Evolutionary conservation across 35 echinoderm and acorn worm species (phyloP).

Genomic region (Anneissia japonica): DNA sequence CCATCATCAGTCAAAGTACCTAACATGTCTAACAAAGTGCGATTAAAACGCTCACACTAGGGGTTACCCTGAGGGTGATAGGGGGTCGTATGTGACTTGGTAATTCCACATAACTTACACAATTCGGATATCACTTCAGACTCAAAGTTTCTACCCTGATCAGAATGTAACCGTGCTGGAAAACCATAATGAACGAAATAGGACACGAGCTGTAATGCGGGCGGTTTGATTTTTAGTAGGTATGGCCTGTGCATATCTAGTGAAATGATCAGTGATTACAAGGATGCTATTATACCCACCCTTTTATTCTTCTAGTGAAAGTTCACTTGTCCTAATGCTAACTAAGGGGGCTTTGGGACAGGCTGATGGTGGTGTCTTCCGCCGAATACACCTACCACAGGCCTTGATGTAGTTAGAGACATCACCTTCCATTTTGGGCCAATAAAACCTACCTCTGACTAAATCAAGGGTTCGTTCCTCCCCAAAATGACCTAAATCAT

Average conservation of each 20-base stretch:
- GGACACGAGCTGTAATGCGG: not conserved
- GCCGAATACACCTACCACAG: not conserved
- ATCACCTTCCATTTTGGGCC: constrained; percentile 3
- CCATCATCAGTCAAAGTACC: constrained; percentile 24
- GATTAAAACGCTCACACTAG: constrained; percentile 44
- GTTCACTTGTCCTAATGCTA: not conserved
- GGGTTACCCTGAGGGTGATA: constrained; percentile 59
- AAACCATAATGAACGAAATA: constrained; percentile 42
- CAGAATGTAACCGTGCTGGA: constrained; percentile 32
- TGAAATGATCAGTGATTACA: constrained; percentile 35
- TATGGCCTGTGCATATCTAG: constrained; percentile 25
- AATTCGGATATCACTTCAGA: not conserved
- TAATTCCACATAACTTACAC: constrained; percentile 22
- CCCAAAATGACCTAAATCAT: not conserved
- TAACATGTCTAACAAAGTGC: constrained; percentile 45
- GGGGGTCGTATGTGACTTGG: constrained; percentile 30
- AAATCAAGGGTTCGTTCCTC: not conserved
- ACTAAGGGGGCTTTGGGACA: not conserved
- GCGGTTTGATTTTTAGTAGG: constrained; percentile 33
- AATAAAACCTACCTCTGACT: not conserved
- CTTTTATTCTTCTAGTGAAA: not conserved
- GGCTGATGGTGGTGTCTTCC: not conserved
- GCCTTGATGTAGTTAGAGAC: not conserved
- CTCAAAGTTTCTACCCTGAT: constrained; percentile 45
- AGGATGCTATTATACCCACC: constrained; percentile 9